Percentiles rank a stretch among this genome's conserved stretches.
Evolutionary conservation across 2,888 invertebrate genomes (phyloP).

Genomic region (Branchinecta sandiegonensis): DNA sequence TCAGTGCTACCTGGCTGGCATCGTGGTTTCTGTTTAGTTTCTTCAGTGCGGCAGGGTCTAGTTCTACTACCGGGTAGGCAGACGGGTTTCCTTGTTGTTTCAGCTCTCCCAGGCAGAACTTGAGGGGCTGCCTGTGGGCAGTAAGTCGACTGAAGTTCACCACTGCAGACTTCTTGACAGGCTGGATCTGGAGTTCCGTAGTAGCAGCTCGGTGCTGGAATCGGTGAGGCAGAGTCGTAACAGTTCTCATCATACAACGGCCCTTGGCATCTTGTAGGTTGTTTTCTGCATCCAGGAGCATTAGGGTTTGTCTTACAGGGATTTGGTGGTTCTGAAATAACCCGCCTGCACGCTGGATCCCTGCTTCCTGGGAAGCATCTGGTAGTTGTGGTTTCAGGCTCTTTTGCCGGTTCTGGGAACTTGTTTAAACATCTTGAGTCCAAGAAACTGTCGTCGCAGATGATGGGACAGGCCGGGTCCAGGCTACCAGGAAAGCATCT

Average conservation of each 20-base stretch:
- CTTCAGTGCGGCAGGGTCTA: neutral
- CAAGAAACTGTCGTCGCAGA: neutral
- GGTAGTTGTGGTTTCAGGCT: slow-evolving; percentile 24
- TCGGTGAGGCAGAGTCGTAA: slow-evolving; percentile 27
- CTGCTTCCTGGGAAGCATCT: slow-evolving; percentile 31
- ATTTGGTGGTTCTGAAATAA: no score
- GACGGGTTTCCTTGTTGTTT: neutral
- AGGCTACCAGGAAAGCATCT: slow-evolving; percentile 21
- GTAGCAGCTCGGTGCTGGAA: slow-evolving; percentile 30
- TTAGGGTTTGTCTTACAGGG: no score
- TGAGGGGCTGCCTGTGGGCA: neutral
- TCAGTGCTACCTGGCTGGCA: slow-evolving; percentile 22
- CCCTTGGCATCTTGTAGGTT: no score
- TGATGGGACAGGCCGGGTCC: slow-evolving; percentile 16
- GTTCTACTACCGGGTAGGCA: neutral
- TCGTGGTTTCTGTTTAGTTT: neutral
- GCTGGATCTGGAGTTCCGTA: slow-evolving; percentile 22
- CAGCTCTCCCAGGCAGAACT: no score
- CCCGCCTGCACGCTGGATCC: slow-evolving; percentile 28
- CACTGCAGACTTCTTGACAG: slow-evolving; percentile 18
- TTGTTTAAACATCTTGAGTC: slow-evolving; percentile 17
- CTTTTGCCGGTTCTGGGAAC: slow-evolving; percentile 21
- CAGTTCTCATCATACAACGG: slow-evolving; percentile 12
- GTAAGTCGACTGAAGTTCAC: slow-evolving; percentile 15
- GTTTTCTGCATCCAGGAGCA: no score